Base-by-base conservation (phyloP, 2,113 vertebrate genomes). In the Nothobranchius kuhntae region DNA sequence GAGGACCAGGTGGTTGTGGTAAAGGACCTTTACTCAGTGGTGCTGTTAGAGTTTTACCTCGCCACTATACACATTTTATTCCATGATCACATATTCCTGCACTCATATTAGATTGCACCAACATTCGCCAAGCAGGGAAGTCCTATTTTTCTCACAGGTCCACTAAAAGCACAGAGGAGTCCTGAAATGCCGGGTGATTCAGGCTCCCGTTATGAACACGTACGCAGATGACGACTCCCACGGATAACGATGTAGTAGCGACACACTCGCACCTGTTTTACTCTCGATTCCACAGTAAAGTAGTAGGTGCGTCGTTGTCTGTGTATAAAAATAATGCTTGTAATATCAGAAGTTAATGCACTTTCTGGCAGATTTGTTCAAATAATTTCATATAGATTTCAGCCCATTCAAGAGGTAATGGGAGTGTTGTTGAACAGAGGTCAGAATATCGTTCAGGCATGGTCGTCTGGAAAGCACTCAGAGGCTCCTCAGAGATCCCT, bases 51-150 rank as follows among this genome's bases (percentile, higher is more conserved):
- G 81, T 83, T 82, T 86, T 81, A 78, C 78, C 84, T 68, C 82
- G 87, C 89, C 78, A 78, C 71, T 75, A 21, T 21, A 81, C 65
- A 81, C 71, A 85, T 66, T 60, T 81, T 81, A 75, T 74, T 86
- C 65, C 77, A 62, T 81, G 73, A 87, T 79, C 78, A 82, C 78
- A 75, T 58, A 68, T 53, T 3, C 71, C 81, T 47, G 70, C 77
- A 78, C 84, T 83, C 78, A 81, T 79, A 85, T 85, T 78, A 71
- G 82, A 88, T 70, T 83, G 80, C 83, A 85, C 84, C 83, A 85
- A 59, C 68, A 60, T 60, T 74, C 48, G 36, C 73, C 64, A 73
- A 81, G 75, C 71, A 72, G 77, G 82, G 69, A 85, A 87, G 67
- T 85, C 80, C 78, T 73, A 58, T 80, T 75, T 65, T 61, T 36